Percentiles rank a stretch among this genome's conserved stretches.
Evolutionary conservation across 2,888 invertebrate species (phyloP).

Genomic region (Yponomeuta malinellus): DNA sequence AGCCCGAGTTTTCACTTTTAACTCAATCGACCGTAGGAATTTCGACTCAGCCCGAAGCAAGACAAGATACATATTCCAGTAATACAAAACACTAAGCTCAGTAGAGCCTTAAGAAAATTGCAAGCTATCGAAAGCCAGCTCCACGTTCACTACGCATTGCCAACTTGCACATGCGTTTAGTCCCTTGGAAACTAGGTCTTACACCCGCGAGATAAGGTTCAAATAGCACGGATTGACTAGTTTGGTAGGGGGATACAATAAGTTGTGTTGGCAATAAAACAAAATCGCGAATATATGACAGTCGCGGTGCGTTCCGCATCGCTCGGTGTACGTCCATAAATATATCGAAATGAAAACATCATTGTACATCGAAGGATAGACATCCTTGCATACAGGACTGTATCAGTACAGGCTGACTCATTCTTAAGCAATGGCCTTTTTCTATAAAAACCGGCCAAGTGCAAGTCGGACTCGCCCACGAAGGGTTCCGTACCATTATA

Average conservation of each 20-base stretch:
- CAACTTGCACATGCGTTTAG: neutral
- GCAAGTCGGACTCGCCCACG: too few relatives aligned
- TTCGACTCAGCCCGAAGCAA: slow-evolving; percentile 29
- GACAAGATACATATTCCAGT: slow-evolving; percentile 21
- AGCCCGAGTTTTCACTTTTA: slow-evolving; percentile 68
- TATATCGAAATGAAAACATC: slow-evolving; percentile 55
- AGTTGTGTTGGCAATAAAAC: slow-evolving; percentile 47
- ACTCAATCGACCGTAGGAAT: slow-evolving; percentile 29
- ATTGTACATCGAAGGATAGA: slow-evolving; percentile 29
- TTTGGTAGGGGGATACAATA: slow-evolving; percentile 7
- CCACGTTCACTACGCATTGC: slow-evolving; percentile 14
- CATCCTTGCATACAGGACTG: neutral
- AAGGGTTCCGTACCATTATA: too few relatives aligned
- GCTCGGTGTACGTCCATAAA: slow-evolving; percentile 41
- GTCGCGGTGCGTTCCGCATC: slow-evolving; percentile 19
- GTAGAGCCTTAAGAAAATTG: slow-evolving; percentile 64
- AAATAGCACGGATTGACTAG: slow-evolving; percentile 31
- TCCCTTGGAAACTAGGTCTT: neutral
- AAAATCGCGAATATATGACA: slow-evolving; percentile 48
- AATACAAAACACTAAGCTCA: neutral
- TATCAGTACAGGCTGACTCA: too few relatives aligned
- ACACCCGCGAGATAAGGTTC: neutral
- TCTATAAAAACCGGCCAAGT: too few relatives aligned
- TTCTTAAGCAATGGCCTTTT: too few relatives aligned
- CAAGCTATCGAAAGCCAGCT: slow-evolving; percentile 37